Percentiles rank a stretch among this genome's conserved stretches.
These are phyloP conservation scores for Petrophora chlorosata DNA, from an alignment of 2,888 invertebrate genomes.

Conservation along the genomic window DNA sequence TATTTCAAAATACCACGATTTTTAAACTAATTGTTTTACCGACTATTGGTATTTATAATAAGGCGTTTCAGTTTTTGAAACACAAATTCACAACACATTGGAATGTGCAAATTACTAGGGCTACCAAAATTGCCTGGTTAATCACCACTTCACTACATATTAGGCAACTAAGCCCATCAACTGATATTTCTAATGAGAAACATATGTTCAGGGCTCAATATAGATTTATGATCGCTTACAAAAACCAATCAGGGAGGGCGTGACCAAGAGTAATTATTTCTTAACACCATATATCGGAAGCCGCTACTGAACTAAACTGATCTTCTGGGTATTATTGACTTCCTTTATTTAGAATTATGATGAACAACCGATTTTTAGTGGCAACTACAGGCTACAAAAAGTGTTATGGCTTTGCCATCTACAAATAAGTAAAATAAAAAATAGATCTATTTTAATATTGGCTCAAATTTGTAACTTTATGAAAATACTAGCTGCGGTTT, in stretches of 20 bases:
- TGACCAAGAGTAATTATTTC: conserved; percentile 78
- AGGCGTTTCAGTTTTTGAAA: no score
- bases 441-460: no score
- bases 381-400: background rate
- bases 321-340: conserved; percentile 28
- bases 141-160: conserved; percentile 41
- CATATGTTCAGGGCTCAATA: conserved; percentile 61
- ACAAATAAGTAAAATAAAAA: no score
- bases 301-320: conserved; percentile 62
- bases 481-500: no score
- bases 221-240: conserved; percentile 74
- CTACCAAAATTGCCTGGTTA: conserved; percentile 28
- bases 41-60: no score
- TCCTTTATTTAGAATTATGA: conserved; percentile 23
- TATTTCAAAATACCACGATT: no score
- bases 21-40: no score
- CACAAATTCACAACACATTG: background rate
- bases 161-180: conserved; percentile 57
- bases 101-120: conserved; percentile 6
- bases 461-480: no score
- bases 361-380: conserved; percentile 7
- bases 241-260: conserved; percentile 80
- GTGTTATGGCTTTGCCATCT: no score
- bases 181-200: conserved; percentile 66
- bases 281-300: conserved; percentile 73